A percentile compares a stretch with the other conserved stretches of the same genome.
These are phyloP conservation scores for Zaprionus gabonicus DNA, from an alignment of 1,140 invertebrate species.

Conservation along the genomic window DNA sequence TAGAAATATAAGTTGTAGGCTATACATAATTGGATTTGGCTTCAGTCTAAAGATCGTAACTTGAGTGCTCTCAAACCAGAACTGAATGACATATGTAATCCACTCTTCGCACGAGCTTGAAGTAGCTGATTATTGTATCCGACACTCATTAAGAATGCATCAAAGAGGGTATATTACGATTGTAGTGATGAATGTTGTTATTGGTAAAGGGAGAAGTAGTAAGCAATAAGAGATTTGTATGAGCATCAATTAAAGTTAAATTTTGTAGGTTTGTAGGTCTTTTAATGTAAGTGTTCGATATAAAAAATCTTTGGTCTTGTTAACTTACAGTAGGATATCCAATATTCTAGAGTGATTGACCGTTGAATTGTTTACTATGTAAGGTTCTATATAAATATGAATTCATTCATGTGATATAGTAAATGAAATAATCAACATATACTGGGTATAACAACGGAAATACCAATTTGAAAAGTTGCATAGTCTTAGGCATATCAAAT, in stretches of 20 bases:
- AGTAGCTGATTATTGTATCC: background rate
- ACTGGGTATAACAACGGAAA: background rate
- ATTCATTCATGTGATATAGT: background rate
- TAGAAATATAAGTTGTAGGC: background rate
- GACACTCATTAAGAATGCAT: background rate
- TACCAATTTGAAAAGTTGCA: slow-evolving; percentile 2
- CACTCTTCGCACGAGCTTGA: background rate
- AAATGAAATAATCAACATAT: background rate
- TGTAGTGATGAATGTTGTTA: background rate
- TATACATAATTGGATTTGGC: background rate
- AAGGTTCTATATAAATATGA: no score
- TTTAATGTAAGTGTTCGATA: background rate
- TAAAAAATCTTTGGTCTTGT: no score
- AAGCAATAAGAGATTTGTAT: background rate
- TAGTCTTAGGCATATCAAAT: slow-evolving; percentile 23
- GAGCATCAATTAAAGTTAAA: no score
- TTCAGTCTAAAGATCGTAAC: background rate
- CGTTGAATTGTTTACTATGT: background rate
- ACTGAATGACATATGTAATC: slow-evolving; percentile 8
- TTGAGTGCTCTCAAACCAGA: background rate
- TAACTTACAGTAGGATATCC: background rate
- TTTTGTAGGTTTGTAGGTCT: background rate
- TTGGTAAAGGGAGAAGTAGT: background rate
- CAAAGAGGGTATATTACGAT: background rate
- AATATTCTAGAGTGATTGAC: background rate